Evolutionary conservation across 2,888 invertebrate genomes (phyloP).

Genomic region (Spisula subtruncata): DNA sequence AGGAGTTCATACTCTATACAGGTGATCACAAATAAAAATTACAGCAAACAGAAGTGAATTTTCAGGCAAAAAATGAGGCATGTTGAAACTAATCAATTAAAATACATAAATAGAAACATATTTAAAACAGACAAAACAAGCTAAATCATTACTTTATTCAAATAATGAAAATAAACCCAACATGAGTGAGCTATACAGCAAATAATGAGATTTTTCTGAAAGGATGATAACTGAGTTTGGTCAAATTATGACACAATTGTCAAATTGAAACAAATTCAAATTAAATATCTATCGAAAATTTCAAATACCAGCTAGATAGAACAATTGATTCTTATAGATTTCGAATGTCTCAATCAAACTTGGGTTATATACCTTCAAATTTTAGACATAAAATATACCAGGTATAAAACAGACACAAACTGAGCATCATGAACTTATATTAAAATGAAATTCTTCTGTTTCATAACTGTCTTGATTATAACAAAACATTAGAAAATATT

Average conservation of each 20-base stretch:
- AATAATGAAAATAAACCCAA: background rate
- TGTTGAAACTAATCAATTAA: background rate
- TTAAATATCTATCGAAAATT: background rate
- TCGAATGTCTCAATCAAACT: too few species aligned
- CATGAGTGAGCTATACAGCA: too few species aligned
- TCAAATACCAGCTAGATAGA: background rate
- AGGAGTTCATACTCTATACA: background rate
- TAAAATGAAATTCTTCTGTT: background rate
- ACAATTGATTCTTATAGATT: background rate
- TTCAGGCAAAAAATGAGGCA: background rate
- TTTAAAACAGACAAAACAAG: background rate
- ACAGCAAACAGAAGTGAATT: background rate
- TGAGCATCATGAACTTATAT: background rate
- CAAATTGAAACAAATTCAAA: background rate
- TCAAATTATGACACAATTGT: background rate
- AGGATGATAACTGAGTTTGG: background rate
- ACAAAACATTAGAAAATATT: background rate
- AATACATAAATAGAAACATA: conserved; percentile 14
- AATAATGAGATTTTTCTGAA: background rate
- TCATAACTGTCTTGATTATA: background rate
- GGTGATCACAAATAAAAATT: background rate
- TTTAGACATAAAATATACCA: background rate
- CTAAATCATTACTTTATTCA: background rate
- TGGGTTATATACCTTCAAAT: background rate
- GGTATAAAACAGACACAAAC: background rate